Evolutionary conservation across 1,140 invertebrate genomes (phyloP).

Genomic region (Drosophila dunni): DNA sequence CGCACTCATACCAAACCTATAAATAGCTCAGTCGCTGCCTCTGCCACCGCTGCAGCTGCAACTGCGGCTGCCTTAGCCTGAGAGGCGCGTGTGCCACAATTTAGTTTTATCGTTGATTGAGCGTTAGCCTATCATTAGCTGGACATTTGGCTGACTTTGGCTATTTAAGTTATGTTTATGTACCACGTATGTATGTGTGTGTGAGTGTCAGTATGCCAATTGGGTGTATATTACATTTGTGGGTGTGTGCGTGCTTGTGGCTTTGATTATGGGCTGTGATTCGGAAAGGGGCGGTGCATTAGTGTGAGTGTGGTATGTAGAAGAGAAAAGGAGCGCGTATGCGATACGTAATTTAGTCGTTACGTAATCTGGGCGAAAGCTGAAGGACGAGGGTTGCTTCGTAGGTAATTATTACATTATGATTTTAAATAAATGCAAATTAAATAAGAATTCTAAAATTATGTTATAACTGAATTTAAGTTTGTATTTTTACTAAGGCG

Average conservation of each 20-base stretch:
- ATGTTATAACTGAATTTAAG: too few species aligned
- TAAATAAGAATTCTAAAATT: background rate
- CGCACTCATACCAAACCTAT: constrained; percentile 47
- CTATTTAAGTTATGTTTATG: constrained; percentile 24
- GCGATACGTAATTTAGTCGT: constrained; percentile 50
- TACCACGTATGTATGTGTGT: background rate
- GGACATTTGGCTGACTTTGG: constrained; percentile 57
- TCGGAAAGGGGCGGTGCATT: constrained; percentile 4
- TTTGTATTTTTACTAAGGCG: too few species aligned
- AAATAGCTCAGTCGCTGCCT: constrained; percentile 54
- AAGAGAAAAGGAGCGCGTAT: constrained; percentile 19
- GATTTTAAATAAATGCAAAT: background rate
- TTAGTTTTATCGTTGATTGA: constrained; percentile 82
- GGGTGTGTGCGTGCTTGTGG: constrained; percentile 49
- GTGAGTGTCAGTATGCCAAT: constrained; percentile 19
- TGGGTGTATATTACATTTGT: constrained; percentile 28
- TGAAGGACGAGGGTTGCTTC: background rate
- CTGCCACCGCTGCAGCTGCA: background rate
- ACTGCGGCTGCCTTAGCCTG: constrained; percentile 13
- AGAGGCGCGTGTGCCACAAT: constrained; percentile 77
- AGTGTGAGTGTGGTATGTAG: constrained; percentile 7
- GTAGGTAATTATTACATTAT: background rate
- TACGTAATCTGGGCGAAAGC: background rate
- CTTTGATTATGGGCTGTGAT: constrained; percentile 47
- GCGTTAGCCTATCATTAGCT: constrained; percentile 81